Evolutionary conservation across 2,888 invertebrate genomes (phyloP).

Genomic region (Machimus atricapillus): DNA sequence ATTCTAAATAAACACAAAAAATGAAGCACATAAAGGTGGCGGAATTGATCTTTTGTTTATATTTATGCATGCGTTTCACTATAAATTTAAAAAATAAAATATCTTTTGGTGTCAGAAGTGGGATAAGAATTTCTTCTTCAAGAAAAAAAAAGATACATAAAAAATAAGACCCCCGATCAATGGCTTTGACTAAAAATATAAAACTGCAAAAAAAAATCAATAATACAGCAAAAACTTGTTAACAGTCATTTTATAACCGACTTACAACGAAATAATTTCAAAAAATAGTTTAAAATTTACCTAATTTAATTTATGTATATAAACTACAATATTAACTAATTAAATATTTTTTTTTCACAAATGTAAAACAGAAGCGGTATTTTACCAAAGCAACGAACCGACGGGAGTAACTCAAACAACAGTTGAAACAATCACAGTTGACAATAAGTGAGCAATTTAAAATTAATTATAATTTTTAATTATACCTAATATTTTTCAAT

Average conservation of each 20-base stretch:
- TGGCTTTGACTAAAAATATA: too few species aligned
- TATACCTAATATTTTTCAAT: too few species aligned
- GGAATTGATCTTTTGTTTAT: too few species aligned
- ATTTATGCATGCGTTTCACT: not conserved
- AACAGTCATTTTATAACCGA: too few species aligned
- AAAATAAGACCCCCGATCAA: not conserved
- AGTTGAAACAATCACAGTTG: slow-evolving; percentile 64
- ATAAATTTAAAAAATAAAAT: not conserved
- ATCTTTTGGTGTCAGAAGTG: not conserved
- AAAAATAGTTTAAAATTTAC: too few species aligned
- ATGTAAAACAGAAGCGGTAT: slow-evolving; percentile 65
- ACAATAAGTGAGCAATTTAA: slow-evolving; percentile 57
- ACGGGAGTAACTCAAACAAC: slow-evolving; percentile 65
- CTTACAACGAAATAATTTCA: too few species aligned
- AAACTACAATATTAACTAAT: not conserved
- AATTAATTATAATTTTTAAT: not conserved
- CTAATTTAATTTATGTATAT: too few species aligned
- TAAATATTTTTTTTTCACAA: slow-evolving; percentile 41
- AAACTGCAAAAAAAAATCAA: too few species aligned
- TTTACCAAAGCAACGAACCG: slow-evolving; percentile 68
- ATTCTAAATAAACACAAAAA: too few species aligned
- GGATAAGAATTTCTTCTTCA: not conserved
- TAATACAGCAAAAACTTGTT: too few species aligned
- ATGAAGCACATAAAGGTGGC: too few species aligned
- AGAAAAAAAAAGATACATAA: too few species aligned